Evolutionary conservation across 2,888 invertebrate species (phyloP), one percentile per base, ranked within the genome.

Genomic region (Bhutanitis thaidina): DNA sequence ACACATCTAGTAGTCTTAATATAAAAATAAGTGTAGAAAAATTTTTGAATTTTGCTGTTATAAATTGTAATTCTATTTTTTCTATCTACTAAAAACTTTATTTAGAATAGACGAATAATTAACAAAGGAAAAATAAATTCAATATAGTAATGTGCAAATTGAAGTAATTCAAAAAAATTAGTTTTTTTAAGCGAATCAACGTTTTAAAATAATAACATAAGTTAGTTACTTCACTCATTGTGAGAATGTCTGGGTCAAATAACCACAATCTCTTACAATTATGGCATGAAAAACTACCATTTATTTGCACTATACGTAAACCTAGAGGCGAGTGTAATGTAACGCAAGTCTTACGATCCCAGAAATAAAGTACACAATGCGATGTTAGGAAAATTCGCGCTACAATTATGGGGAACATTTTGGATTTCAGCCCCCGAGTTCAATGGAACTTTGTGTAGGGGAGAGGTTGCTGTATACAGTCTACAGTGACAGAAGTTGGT

Each of bases 261-360:
- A 74, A 74, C 82, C 80, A 67, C 80, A 80, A 79, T 73, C 74
- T 77, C 77, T 71, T 67, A 72, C 77, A 80, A 80, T 81, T 82
- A 80, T 73, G 73, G 20, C 74, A 69, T 74, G 75, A 78, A 78
- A 80, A 81, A 80, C 76, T 77, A 80, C 78, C 81, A 77, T 74
- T 69, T 59, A 67, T 70, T 66, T 60, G 15, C 15, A 13, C 25
- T 51, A 29, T 32, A 27, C 27, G 25, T 36, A n/a, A 38, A 38
- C 38, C 20, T 7, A 34, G 56, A 55, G 54, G 55, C 29, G 5
- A 37, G 39, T 37, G 32, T 60, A 55, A 55, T 56, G 52, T 16
- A 66, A 65, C 63, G 57, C 64, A 47, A 43, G 58, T 54, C 64
- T 58, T 72, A 66, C 35, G 0, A 0, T 0, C 1, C 10, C 2